Evolutionary conservation across 2,113 vertebrate genomes (phyloP).

Genomic region (Saimiri boliviensis): DNA sequence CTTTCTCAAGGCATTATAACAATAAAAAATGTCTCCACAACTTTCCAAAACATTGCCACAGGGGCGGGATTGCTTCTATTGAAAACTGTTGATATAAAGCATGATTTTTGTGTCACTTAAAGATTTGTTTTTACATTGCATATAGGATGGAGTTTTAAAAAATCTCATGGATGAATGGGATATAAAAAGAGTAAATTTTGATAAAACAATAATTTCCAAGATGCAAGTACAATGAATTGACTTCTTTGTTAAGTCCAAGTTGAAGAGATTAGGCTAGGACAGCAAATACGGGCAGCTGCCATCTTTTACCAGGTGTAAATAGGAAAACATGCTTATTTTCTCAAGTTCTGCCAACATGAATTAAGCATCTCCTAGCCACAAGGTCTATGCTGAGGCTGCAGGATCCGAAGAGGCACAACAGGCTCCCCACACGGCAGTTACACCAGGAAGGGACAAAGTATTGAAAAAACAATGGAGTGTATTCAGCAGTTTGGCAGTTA

Average conservation of each 20-base stretch:
- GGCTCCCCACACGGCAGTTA: not conserved
- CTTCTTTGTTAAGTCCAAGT: not conserved
- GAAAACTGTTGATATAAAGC: not conserved
- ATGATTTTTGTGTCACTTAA: not conserved
- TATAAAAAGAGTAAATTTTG: not conserved
- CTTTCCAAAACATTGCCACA: not conserved
- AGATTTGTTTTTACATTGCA: not conserved
- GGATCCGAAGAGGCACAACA: not conserved
- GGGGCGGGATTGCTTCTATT: not conserved
- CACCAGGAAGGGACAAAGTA: not conserved
- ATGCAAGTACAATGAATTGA: not conserved
- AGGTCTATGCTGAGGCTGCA: not conserved
- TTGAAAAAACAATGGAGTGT: slow-evolving; percentile 18
- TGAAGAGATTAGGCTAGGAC: not conserved
- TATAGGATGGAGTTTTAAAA: not conserved
- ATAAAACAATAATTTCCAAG: not conserved
- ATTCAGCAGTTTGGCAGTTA: slow-evolving; percentile 46
- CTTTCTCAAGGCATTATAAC: not conserved
- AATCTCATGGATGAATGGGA: not conserved
- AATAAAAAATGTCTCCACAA: not conserved
- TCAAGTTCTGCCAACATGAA: not conserved
- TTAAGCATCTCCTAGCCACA: not conserved
- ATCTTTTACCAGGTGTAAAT: not conserved
- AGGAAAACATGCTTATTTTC: not conserved
- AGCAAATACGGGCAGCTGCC: not conserved